Base-by-base conservation (phyloP, 37 sponge, comb jelly and placozoan species). In the Halisarca cf. caerulea region DNA sequence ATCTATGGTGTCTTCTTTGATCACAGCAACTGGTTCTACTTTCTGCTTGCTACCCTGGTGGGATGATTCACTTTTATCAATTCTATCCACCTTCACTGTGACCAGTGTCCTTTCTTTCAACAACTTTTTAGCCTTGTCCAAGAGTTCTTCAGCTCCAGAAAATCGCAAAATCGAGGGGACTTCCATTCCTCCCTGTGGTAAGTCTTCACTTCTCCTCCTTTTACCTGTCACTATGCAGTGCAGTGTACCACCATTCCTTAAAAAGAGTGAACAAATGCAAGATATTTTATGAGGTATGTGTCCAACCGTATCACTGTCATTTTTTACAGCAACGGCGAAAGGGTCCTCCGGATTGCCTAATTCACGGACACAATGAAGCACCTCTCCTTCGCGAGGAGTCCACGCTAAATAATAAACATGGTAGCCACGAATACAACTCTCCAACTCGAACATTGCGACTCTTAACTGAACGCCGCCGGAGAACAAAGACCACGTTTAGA, bases 131-230 rank as follows among this genome's bases (percentile, higher is more conserved):
- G 73, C 28, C 34, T 53, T 51, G 25, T 51, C 28, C 62, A 53
- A 21, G 17, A 37, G 25, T 32, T 45, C 59, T 73, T 84, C 74
- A 73, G 75, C 25, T 7, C 45, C 81, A 24, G 14, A 17, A 80
- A 86, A 86, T 47, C 11, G 30, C 4, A 57, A 24, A 4, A 43
- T 0, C 27, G 71, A 86, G 23, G 80, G 87, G 38, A 86, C 2
- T 47, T 86, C 71, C 32, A 86, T 38, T 38, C 80, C 80, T 61
- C 80, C 86, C 42, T 86, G 86, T 27, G 69, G 79, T 40, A 80
- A 41, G 39, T 79, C 80, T 14, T 34, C 30, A 20, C 36, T 45
- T 11, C 14, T 14, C 21, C 37, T 79, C 34, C 80, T 80, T 24
- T 33, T 25, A 2, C 51, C 69, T 23, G 69, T 86, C 14, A 86